These are phyloP conservation scores for Gavia stellata DNA, from an alignment of 2,113 vertebrate genomes.

Conservation along the genomic window DNA sequence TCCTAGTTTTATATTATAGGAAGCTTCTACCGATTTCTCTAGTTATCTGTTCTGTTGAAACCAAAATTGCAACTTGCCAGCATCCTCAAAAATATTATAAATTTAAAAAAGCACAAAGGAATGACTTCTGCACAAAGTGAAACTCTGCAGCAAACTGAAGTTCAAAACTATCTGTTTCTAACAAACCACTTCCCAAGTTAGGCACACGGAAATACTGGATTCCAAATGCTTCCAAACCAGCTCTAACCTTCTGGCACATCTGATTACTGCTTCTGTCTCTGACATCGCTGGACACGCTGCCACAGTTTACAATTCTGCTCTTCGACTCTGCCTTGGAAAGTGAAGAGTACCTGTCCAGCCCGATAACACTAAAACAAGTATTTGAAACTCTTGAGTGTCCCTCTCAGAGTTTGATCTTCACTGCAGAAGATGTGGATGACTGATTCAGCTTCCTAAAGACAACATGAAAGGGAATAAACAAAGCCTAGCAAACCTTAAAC, in stretches of 20 bases:
- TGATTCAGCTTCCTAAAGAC: background rate
- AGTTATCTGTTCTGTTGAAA: background rate
- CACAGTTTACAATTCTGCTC: background rate
- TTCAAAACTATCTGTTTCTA: background rate
- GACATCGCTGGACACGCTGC: background rate
- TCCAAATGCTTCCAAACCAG: background rate
- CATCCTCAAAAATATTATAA: background rate
- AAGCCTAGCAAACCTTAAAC: background rate
- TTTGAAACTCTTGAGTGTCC: background rate
- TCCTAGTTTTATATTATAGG: background rate
- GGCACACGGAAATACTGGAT: constrained; percentile 26
- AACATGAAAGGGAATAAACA: background rate
- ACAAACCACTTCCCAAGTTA: background rate
- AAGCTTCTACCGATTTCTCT: background rate
- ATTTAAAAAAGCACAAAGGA: background rate
- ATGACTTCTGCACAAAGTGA: background rate
- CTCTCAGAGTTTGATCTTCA: background rate
- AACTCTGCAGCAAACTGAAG: background rate
- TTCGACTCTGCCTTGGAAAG: background rate
- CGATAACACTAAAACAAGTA: background rate
- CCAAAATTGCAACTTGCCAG: background rate
- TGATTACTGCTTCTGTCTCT: background rate
- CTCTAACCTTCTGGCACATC: background rate
- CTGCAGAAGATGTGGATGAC: background rate
- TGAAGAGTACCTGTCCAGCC: background rate